These are phyloP conservation scores for Chaitophorus viminalis DNA, from an alignment of 2,888 invertebrate species.

Conservation along the genomic window DNA sequence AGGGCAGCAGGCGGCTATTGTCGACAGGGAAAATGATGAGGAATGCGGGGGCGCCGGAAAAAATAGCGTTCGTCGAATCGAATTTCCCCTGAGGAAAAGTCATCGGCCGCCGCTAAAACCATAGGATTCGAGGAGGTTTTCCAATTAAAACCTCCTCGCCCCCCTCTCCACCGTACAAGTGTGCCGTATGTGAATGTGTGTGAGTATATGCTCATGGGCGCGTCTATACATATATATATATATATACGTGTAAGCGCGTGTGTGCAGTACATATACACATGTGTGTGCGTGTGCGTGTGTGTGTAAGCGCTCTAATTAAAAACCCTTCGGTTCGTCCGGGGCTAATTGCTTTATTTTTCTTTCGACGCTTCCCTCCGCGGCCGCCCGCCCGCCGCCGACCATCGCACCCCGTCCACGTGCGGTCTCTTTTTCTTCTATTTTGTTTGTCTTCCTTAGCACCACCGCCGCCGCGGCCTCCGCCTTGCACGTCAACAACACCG, in stretches of 20 bases:
- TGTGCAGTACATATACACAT: too few species aligned
- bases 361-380: constrained; percentile 41
- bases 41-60: constrained; percentile 21
- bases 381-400: not conserved
- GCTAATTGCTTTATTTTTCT: constrained; percentile 62
- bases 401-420: not conserved
- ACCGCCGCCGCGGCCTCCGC: not conserved
- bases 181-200: constrained; percentile 38
- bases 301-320: constrained; percentile 58
- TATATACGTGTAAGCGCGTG: not conserved
- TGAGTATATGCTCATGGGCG: not conserved
- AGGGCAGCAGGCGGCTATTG: too few species aligned
- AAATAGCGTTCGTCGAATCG: constrained; percentile 56
- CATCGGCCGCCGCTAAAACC: constrained; percentile 58
- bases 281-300: not conserved
- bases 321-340: constrained; percentile 58
- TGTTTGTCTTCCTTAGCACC: constrained; percentile 55
- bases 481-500: too few species aligned
- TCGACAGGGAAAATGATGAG: not conserved
- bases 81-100: constrained; percentile 61
- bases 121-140: constrained; percentile 60
- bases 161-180: not conserved
- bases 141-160: constrained; percentile 53
- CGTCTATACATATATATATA: not conserved
- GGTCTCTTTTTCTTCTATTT: constrained; percentile 36